Percentiles rank a stretch among this genome's conserved stretches.
Conservation (phyloP, 2,113 vertebrate genomes). For the Romanogobio albipinnatus region DNA sequence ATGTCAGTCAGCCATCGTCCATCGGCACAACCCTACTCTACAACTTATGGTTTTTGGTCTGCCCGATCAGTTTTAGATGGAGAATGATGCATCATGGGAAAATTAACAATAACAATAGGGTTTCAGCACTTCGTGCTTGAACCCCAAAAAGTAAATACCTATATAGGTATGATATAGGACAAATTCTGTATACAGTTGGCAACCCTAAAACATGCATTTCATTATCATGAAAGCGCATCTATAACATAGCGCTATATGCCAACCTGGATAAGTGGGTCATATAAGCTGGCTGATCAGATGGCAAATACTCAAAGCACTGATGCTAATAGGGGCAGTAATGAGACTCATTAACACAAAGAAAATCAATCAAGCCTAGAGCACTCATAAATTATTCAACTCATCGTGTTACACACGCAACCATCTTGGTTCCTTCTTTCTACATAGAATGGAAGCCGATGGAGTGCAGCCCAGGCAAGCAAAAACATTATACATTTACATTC, state of each 20-base stretch:
- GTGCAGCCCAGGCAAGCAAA: background rate
- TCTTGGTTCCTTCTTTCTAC: background rate
- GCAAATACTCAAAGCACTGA: slow-evolving; percentile 59
- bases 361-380: slow-evolving; percentile 73
- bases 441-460: background rate
- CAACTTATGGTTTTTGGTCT: too few relatives aligned
- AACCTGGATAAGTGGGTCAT: slow-evolving; percentile 56
- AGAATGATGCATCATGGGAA: too few relatives aligned
- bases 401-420: slow-evolving; percentile 51
- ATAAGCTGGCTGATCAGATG: slow-evolving; percentile 64
- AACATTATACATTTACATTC: background rate
- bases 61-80: too few relatives aligned
- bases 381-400: slow-evolving; percentile 74
- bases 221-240: background rate
- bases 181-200: background rate
- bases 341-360: slow-evolving; percentile 76
- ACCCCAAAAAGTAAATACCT: background rate
- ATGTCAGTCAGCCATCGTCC: too few relatives aligned
- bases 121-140: too few relatives aligned
- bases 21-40: too few relatives aligned
- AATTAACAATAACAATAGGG: too few relatives aligned
- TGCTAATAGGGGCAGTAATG: slow-evolving; percentile 77
- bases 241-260: slow-evolving; percentile 7
- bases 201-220: background rate
- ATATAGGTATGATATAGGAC: background rate